Base-by-base conservation (phyloP, 2,888 invertebrate species). In the Dromius quadrimaculatus region DNA sequence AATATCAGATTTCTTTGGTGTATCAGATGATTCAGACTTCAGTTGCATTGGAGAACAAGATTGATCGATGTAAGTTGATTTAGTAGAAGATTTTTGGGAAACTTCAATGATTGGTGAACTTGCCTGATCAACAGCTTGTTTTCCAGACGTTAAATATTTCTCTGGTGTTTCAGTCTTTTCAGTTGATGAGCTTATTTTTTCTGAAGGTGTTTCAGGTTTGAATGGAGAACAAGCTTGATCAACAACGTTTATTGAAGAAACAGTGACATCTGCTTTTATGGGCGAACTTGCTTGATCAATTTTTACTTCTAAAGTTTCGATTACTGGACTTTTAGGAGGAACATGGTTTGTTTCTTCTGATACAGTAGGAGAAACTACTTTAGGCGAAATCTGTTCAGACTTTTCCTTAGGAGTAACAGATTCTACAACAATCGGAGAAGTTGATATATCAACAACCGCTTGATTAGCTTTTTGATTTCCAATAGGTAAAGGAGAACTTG, bases 281-380 rank as follows among this genome's bases (percentile, higher is more conserved):
- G 70, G 70, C 13, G 70, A 70, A 47, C 62, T 70, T 15, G 61
- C 62, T 36, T 62, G 61, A 23, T 62, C 62, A 20, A 47, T 45
- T 71, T 54, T 72, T 71, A 41, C 45, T 70, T 15, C 23, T 78
- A n/a, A n/a, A n/a, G n/a, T 23, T 54, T 54, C 28, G 5, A 47
- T 19, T 11, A 13, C 77, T 72, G 79, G 78, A 2, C 82, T n/a
- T n/a, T n/a, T 76, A 54, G 80, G 78, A 1, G 81, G 80, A 13
- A 79, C 75, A 0, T 78, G 68, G 65, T 81, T 78, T 73, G 77
- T 79, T 1, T 71, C 41, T 23, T 69, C 65, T 32, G 38, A 45
- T 20, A 68, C 71, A 11, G 32, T 32, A n/a, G n/a, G n/a, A n/a
- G n/a, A n/a, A n/a, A n/a, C n/a, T n/a, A n/a, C n/a, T n/a, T n/a